Evolutionary conservation across 2,113 vertebrate species (phyloP).

Genomic region (Pholis gunnellus): DNA sequence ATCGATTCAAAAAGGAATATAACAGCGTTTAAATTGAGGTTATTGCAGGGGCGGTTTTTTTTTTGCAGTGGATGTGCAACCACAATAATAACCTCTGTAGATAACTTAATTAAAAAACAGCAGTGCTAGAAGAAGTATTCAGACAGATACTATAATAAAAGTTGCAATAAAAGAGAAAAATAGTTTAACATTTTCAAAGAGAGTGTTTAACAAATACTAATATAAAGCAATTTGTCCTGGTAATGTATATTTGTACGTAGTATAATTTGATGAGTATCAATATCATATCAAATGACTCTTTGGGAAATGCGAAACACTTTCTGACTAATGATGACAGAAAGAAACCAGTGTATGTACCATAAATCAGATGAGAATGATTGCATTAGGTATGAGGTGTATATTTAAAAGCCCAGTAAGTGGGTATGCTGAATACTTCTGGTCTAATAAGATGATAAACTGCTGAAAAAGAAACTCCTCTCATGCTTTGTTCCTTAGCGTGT

Average conservation of each 20-base stretch:
- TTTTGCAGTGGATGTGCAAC: background rate
- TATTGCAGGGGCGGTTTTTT: background rate
- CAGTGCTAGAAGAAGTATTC: background rate
- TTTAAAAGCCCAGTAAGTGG: background rate
- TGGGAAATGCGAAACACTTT: background rate
- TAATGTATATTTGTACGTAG: background rate
- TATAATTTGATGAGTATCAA: background rate
- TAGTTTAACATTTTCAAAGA: too few species aligned
- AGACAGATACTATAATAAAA: background rate
- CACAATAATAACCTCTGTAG: background rate
- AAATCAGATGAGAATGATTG: background rate
- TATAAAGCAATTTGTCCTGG: background rate
- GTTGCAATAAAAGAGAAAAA: background rate
- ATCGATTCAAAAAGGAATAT: background rate
- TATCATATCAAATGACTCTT: background rate
- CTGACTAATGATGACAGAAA: background rate
- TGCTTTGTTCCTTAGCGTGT: conserved; percentile 21
- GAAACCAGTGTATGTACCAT: background rate
- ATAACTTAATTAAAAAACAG: background rate
- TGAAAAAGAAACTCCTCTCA: background rate
- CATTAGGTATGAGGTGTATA: background rate
- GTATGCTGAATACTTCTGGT: background rate
- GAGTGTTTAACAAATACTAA: too few species aligned
- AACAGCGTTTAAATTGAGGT: background rate
- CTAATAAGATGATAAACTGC: background rate